Evolutionary conservation across 2,113 vertebrate species (phyloP).

Genomic region (Poecilia latipinna): DNA sequence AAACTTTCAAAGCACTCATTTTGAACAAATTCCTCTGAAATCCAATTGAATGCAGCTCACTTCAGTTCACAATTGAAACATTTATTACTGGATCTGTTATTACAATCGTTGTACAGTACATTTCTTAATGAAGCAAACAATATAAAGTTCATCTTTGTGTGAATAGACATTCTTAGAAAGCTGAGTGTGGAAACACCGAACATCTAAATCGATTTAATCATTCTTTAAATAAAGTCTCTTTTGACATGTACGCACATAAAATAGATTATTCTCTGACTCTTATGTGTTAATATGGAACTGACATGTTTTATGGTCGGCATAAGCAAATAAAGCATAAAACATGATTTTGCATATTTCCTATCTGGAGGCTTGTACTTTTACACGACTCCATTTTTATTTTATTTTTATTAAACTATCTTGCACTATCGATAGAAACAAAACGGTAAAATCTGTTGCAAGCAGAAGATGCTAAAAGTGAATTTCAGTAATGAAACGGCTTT

Average conservation of each 20-base stretch:
- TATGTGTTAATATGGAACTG: constrained; percentile 18
- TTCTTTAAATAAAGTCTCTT: constrained; percentile 57
- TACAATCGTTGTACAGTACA: constrained; percentile 83
- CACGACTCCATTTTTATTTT: constrained; percentile 9
- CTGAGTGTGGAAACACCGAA: constrained; percentile 59
- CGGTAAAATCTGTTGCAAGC: neutral
- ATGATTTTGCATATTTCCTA: constrained; percentile 43
- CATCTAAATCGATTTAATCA: constrained; percentile 46
- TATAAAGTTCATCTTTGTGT: constrained; percentile 49
- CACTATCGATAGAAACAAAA: neutral
- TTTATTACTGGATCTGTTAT: constrained; percentile 84
- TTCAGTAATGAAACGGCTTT: constrained; percentile 14
- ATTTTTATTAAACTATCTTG: neutral
- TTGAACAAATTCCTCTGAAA: constrained; percentile 21
- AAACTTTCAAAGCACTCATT: neutral
- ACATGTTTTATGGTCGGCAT: constrained; percentile 8
- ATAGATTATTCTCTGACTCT: constrained; percentile 44
- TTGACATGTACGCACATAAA: constrained; percentile 61
- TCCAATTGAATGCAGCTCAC: neutral
- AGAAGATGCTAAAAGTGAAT: constrained; percentile 8
- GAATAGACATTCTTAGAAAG: constrained; percentile 69
- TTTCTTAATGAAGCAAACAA: constrained; percentile 72
- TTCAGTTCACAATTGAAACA: constrained; percentile 44
- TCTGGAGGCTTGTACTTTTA: constrained; percentile 17
- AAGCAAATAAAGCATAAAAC: constrained; percentile 37